Conservation (phyloP, 2,797 vertebrate genomes). For the Sebastiscus albofasciatus region DNA sequence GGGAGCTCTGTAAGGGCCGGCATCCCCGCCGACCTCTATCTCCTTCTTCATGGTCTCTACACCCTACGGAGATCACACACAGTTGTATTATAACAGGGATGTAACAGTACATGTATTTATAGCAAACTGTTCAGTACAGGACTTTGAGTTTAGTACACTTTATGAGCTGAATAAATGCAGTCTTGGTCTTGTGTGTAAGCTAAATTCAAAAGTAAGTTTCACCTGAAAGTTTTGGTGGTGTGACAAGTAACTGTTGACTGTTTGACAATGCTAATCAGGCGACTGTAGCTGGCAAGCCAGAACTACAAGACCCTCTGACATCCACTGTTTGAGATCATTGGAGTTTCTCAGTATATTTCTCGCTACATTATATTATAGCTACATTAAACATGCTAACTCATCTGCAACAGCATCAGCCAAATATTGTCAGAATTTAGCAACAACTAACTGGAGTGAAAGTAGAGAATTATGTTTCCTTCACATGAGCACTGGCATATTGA, state of each 20-base stretch:
- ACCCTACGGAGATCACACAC: slow-evolving; percentile 74
- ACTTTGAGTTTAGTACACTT: neutral
- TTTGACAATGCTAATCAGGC: neutral
- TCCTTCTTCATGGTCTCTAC: slow-evolving; percentile 92
- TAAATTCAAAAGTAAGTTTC: neutral
- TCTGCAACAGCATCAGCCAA: neutral
- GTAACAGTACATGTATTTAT: neutral
- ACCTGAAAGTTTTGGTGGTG: neutral
- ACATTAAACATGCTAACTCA: neutral
- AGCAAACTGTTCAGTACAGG: neutral
- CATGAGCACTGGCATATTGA: neutral
- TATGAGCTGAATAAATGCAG: neutral
- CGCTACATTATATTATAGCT: too few relatives aligned
- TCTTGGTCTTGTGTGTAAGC: neutral
- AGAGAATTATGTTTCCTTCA: neutral
- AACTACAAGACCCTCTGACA: neutral
- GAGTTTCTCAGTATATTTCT: neutral
- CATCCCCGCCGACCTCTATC: slow-evolving; percentile 86
- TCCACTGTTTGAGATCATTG: neutral
- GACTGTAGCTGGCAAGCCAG: neutral
- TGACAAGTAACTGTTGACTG: neutral
- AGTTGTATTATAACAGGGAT: neutral
- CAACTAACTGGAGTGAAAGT: neutral
- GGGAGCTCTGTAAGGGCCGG: slow-evolving; percentile 88
- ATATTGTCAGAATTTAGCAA: neutral